A percentile compares a stretch with the other conserved stretches of the same genome.
Conservation (phyloP, 2,113 vertebrate species). For the Phocoena phocoena region DNA sequence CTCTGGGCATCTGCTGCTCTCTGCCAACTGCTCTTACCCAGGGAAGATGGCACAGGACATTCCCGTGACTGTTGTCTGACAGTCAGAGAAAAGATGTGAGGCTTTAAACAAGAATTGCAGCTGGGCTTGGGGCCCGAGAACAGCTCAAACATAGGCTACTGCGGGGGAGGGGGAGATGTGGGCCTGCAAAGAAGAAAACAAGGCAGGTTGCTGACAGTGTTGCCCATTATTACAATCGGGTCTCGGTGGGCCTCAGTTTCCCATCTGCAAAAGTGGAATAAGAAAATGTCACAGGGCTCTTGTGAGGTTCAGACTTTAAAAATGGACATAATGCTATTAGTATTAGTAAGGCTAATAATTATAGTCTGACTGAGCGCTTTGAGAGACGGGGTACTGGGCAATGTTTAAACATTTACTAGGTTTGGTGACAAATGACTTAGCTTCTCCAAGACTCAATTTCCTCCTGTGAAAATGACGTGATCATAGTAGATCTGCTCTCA, state of each 20-base stretch:
- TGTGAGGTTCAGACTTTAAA: background rate
- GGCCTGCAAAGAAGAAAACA: background rate
- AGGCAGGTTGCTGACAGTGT: slow-evolving; percentile 68
- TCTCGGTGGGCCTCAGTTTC: background rate
- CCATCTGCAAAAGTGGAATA: background rate
- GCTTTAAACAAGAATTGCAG: slow-evolving; percentile 63
- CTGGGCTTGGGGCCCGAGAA: slow-evolving; percentile 48
- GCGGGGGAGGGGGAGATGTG: background rate
- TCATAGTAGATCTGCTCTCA: background rate
- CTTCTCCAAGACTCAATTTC: background rate
- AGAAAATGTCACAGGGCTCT: slow-evolving; percentile 5
- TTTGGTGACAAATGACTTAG: background rate
- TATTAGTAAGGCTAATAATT: background rate
- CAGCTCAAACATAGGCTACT: slow-evolving; percentile 13
- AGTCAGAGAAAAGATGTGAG: slow-evolving; percentile 66
- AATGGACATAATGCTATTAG: background rate
- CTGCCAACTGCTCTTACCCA: slow-evolving; percentile 52
- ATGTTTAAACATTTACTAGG: background rate
- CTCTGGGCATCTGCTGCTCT: slow-evolving; percentile 73
- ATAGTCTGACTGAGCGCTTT: background rate
- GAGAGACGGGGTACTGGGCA: accelerated
- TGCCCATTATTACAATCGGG: slow-evolving; percentile 13
- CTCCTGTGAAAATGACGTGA: background rate
- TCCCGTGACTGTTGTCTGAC: slow-evolving; percentile 79
- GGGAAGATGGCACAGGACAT: slow-evolving; percentile 77